Percentiles rank a stretch among this genome's conserved stretches.
phyloP scores from a whole-genome alignment of 2,888 invertebrate genomes.

The Macaria liturata region DNA sequence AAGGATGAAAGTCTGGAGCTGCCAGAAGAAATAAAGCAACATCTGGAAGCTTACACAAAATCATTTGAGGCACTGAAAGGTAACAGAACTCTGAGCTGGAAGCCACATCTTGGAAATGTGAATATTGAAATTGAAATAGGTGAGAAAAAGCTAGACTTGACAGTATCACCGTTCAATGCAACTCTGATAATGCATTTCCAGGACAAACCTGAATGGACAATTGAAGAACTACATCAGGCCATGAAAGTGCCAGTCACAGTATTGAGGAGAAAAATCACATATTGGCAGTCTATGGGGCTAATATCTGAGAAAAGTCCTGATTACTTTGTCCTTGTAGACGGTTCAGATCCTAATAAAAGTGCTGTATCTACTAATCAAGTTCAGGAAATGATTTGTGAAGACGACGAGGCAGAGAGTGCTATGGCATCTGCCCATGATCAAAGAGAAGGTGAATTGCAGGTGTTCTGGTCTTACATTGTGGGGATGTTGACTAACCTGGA shows the following conservation, averaged over 20 bases:
- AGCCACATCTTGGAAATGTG: conserved; percentile 95
- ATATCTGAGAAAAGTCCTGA: conserved; percentile 90
- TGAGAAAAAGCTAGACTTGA: conserved; percentile 89
- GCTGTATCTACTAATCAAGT: conserved; percentile 81
- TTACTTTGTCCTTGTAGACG: conserved; percentile 88
- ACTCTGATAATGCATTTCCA: conserved; percentile 97
- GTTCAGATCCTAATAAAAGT: conserved; percentile 78
- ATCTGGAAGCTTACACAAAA: conserved; percentile 93
- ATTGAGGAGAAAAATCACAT: conserved; percentile 93
- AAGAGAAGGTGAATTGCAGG: conserved; percentile 95
- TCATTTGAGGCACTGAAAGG: conserved; percentile 95
- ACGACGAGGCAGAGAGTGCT: conserved; percentile 96
- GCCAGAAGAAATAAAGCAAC: conserved; percentile 90
- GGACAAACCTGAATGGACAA: conserved; percentile 91
- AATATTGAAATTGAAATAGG: conserved; percentile 95
- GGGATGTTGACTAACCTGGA: conserved; percentile 98
- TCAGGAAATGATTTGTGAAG: conserved; percentile 89
- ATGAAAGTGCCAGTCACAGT: conserved; percentile 95
- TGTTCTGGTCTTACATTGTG: conserved; percentile 98
- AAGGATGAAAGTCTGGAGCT: conserved; percentile 96
- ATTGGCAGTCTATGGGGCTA: conserved; percentile 97
- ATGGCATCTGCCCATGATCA: conserved; percentile 98
- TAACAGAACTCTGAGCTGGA: conserved; percentile 96
- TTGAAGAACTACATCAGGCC: conserved; percentile 92
- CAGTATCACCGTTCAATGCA: conserved; percentile 96